Percentiles rank a stretch among this genome's conserved stretches.
phyloP scores from a whole-genome alignment of 2,113 vertebrate species.

The Etheostoma cragini region DNA sequence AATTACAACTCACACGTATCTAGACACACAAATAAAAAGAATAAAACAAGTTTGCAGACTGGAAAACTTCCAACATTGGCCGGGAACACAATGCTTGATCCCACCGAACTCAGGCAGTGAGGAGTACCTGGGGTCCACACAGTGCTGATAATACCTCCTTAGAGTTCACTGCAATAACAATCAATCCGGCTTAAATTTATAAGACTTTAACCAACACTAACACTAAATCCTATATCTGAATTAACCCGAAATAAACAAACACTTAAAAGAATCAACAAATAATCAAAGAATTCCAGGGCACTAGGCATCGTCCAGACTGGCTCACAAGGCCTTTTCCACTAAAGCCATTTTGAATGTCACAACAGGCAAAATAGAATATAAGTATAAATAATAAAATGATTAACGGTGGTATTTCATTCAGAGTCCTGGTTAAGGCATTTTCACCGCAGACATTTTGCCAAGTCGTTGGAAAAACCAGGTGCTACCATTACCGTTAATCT shows the following conservation, averaged over 20 bases:
- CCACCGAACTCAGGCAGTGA: background rate
- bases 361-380: background rate
- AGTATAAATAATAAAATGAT: background rate
- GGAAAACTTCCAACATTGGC: background rate
- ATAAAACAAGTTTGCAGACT: background rate
- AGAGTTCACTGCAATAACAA: background rate
- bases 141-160: background rate
- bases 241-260: background rate
- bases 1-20: background rate
- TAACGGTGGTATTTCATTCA: no score
- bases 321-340: background rate
- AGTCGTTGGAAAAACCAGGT: background rate
- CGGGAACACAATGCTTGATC: background rate
- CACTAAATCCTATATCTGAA: background rate
- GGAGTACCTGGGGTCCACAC: background rate
- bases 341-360: no score
- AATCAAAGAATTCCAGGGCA: no score
- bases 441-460: slow-evolving; percentile 1
- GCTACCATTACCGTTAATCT: no score
- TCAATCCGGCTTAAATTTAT: background rate
- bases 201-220: background rate
- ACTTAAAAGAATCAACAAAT: background rate
- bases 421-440: background rate
- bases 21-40: background rate
- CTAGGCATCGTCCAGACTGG: background rate